Evolutionary conservation across 2,888 invertebrate genomes (phyloP), one percentile per base, ranked within the genome.

Genomic region (Eumerus sabulonum): DNA sequence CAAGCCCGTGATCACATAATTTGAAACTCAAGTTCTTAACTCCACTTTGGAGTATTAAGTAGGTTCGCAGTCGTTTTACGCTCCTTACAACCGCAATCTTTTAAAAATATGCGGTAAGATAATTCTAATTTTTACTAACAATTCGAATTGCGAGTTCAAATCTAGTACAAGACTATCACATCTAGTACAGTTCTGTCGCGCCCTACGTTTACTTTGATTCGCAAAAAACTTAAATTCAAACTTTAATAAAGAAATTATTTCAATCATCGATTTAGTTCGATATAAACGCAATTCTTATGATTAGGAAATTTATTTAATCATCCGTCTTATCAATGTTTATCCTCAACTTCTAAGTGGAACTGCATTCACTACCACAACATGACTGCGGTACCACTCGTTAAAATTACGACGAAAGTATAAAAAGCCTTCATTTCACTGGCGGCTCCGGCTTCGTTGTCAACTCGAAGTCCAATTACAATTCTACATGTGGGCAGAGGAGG

Each of bases 391-490:
- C 82, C 72, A 48, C 82, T 82, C 62, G 48, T 83, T 84, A 84
- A 84, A 85, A 85, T 83, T 82, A 81, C 83, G 81, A 84, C 82
- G 84, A 84, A 84, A 84, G 85, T 85, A 85, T 85, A 84, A 82
- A 85, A 85, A 82, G 84, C 82, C 83, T 79, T 83, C 83, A 84
- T 84, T 83, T 83, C 76, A 59, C 67, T 81, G 44, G 50, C 73
- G 81, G 83, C 84, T 84, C 83, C 82, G 81, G 84, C 85, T 84
- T 85, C 84, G 84, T 83, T 83, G 84, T 83, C 82, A 83, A 81
- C 82, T 84, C 83, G 82, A 83, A 82, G 82, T 82, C 82, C 81
- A 63, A 44, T 16, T 18, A 35, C 11, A 12, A 35, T 14, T 53
- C 57, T 13, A 7, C 38, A 66, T 62, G 67, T 48, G 44, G 57